Percentiles rank a stretch among this genome's conserved stretches.
phyloP scores from a whole-genome alignment of 2,113 vertebrate species.

The Pyxicephalus adspersus region DNA sequence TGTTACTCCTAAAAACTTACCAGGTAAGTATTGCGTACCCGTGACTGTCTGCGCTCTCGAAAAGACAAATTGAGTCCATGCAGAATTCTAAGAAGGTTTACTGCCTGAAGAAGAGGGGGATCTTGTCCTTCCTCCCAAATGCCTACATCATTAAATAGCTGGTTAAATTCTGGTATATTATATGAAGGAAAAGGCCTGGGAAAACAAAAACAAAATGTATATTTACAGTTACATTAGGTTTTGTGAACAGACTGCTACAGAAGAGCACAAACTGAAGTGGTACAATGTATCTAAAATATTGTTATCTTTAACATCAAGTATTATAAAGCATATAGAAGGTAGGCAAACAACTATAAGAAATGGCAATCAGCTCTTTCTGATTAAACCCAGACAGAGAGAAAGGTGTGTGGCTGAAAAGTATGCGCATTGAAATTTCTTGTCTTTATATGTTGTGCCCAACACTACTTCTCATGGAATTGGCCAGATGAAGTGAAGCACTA shows the following conservation, averaged over 20 bases:
- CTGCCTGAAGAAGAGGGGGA: conserved; percentile 20
- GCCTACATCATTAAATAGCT: conserved; percentile 20
- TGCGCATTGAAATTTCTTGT: no score
- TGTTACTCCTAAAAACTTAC: neutral
- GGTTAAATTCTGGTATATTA: neutral
- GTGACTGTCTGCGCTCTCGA: neutral
- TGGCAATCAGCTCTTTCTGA: no score
- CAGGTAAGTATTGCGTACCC: neutral
- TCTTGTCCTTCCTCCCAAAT: conserved; percentile 22
- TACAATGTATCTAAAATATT: no score
- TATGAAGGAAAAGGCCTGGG: neutral
- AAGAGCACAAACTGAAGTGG: neutral
- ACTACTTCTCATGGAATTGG: no score
- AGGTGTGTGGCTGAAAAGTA: no score
- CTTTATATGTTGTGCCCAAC: no score
- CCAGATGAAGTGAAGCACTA: neutral
- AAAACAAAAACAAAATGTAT: neutral
- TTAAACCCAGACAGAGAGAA: no score
- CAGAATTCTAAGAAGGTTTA: conserved; percentile 33
- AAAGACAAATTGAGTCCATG: conserved; percentile 7
- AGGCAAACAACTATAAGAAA: no score
- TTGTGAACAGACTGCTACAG: neutral
- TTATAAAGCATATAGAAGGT: no score
- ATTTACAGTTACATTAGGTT: neutral
- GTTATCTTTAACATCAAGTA: no score